These are phyloP conservation scores for Hemibagrus guttatus DNA, from an alignment of 2,797 vertebrate genomes.

Conservation along the genomic window DNA sequence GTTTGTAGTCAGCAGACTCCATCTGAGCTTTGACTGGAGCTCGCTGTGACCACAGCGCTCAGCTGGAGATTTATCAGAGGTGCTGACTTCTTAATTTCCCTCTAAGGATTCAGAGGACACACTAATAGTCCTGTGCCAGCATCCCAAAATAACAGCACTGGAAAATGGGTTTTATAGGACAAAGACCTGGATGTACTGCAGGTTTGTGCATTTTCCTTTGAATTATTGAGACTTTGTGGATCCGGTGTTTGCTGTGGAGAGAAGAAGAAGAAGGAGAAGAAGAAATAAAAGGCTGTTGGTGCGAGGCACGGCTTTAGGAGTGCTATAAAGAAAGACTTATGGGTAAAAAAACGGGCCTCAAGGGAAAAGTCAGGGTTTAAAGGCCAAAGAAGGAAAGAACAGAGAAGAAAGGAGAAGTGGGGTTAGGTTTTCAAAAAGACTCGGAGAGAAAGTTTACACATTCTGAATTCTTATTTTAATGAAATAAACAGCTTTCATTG, in stretches of 20 bases:
- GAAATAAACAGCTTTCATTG: not conserved
- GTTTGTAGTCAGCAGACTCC: conserved; percentile 36
- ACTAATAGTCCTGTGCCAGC: conserved; percentile 34
- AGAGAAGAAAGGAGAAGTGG: not conserved
- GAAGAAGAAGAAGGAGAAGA: not conserved
- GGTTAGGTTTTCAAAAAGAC: conserved; percentile 7
- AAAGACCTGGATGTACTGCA: conserved; percentile 35
- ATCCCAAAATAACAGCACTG: conserved; percentile 41
- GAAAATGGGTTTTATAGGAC: conserved; percentile 39
- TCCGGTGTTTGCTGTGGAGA: not conserved
- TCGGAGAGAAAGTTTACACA: not conserved
- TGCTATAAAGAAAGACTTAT: conserved; percentile 43
- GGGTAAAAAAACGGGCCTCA: conserved; percentile 38
- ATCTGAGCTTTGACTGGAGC: conserved; percentile 33
- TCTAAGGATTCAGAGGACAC: not conserved
- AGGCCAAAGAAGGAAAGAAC: conserved; percentile 35
- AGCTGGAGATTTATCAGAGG: conserved; percentile 27
- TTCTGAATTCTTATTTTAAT: not conserved
- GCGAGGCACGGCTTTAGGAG: conserved; percentile 31
- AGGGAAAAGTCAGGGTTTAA: conserved; percentile 27
- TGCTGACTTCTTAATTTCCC: conserved; percentile 16
- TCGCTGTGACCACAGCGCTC: conserved; percentile 21
- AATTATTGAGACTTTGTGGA: conserved; percentile 49
- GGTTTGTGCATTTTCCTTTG: conserved; percentile 52
- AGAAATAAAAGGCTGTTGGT: conserved; percentile 36